These are phyloP conservation scores for Darevskia nairensis DNA, from an alignment of 2,797 vertebrate species.

Conservation along the genomic window DNA sequence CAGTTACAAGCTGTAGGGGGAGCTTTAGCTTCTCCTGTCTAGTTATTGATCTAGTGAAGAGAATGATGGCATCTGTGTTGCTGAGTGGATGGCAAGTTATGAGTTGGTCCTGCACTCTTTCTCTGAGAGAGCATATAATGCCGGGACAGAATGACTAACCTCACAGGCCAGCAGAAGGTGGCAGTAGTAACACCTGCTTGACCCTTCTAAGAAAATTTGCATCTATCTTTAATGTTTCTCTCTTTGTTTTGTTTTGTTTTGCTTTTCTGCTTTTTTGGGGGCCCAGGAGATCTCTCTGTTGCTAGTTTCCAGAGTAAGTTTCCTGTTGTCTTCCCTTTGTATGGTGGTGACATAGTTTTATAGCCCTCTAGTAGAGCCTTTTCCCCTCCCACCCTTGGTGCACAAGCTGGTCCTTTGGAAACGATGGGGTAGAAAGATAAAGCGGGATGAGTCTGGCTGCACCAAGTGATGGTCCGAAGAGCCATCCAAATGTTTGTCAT, in stretches of 20 bases:
- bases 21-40: neutral
- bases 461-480: neutral
- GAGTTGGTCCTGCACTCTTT: neutral
- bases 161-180: neutral
- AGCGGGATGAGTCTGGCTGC: neutral
- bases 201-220: neutral
- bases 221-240: slow-evolving; percentile 57
- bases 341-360: slow-evolving; percentile 65
- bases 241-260: slow-evolving; percentile 68
- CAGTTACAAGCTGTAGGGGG: slow-evolving; percentile 2
- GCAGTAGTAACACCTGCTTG: neutral
- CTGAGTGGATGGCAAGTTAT: neutral
- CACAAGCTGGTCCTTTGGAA: slow-evolving; percentile 13
- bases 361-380: slow-evolving; percentile 40
- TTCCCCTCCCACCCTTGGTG: slow-evolving; percentile 18
- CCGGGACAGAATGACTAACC: neutral
- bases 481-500: neutral
- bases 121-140: neutral
- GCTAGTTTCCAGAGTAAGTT: slow-evolving; percentile 86
- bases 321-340: slow-evolving; percentile 53
- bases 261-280: slow-evolving; percentile 68
- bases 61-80: neutral
- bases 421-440: neutral
- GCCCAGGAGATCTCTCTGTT: slow-evolving; percentile 82
- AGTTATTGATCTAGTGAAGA: neutral